These are phyloP conservation scores for Microctenopoma lineatum DNA, from an alignment of 2,797 vertebrate genomes.

Conservation along the genomic window DNA sequence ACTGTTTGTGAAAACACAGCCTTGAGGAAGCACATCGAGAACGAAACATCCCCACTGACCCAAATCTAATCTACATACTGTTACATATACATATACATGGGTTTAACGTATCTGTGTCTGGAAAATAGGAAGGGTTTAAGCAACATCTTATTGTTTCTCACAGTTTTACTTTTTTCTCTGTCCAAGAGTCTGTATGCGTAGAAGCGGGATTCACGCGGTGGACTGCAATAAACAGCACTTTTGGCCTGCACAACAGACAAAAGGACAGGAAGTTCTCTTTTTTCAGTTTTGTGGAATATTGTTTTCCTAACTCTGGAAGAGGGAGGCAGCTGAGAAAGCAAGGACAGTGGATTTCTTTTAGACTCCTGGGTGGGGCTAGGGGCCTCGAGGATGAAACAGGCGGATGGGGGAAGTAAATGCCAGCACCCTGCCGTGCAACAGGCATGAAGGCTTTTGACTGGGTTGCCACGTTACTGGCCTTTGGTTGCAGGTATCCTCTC, in stretches of 20 bases:
- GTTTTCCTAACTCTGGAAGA: slow-evolving; percentile 66
- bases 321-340: slow-evolving; percentile 79
- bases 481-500: slow-evolving; percentile 73
- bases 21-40: slow-evolving; percentile 47
- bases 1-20: slow-evolving; percentile 48
- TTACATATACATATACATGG: not conserved
- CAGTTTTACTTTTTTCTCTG: slow-evolving; percentile 17
- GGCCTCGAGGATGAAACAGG: slow-evolving; percentile 67
- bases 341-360: slow-evolving; percentile 71
- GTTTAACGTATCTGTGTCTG: not conserved
- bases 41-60: slow-evolving; percentile 38
- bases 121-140: slow-evolving; percentile 9
- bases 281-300: slow-evolving; percentile 68
- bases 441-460: slow-evolving; percentile 77
- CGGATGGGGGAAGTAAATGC: slow-evolving; percentile 72
- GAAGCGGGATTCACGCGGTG: slow-evolving; percentile 46
- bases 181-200: slow-evolving; percentile 43
- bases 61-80: slow-evolving; percentile 38
- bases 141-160: slow-evolving; percentile 15
- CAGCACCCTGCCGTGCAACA: slow-evolving; percentile 75
- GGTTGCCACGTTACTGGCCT: slow-evolving; percentile 80
- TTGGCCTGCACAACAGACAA: slow-evolving; percentile 62
- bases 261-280: slow-evolving; percentile 70
- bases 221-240: slow-evolving; percentile 70
- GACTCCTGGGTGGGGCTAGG: slow-evolving; percentile 60